Percentiles rank a stretch among this genome's conserved stretches.
Conservation (phyloP, 2,888 invertebrate species). For the Lasioglossum vierecki region DNA sequence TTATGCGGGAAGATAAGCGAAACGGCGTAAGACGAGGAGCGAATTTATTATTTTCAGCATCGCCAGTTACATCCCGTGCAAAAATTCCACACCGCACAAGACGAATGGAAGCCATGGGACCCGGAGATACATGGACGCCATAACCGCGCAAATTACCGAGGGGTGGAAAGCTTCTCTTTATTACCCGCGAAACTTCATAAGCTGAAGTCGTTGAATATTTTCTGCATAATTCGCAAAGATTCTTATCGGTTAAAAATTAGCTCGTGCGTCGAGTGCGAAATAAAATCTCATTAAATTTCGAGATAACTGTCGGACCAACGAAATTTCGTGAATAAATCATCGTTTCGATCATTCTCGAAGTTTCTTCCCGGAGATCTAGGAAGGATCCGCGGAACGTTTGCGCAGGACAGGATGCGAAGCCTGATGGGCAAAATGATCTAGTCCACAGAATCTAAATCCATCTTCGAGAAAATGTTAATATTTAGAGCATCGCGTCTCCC, state of each 20-base stretch:
- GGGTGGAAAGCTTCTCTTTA: conserved; percentile 10
- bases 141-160: conserved; percentile 8
- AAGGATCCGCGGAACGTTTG: background rate
- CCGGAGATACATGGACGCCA: conserved; percentile 2
- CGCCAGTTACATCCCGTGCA: background rate
- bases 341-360: background rate
- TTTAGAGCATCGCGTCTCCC: background rate
- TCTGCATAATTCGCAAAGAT: conserved; percentile 1
- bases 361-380: background rate
- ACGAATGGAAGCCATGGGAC: conserved; percentile 11
- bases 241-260: background rate
- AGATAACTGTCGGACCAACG: background rate
- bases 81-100: background rate
- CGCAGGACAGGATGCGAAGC: background rate
- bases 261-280: background rate
- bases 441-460: background rate
- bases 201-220: background rate
- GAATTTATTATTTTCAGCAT: conserved; percentile 1
- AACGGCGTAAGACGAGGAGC: background rate
- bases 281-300: background rate
- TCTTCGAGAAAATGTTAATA: conserved; percentile 18
- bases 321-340: background rate
- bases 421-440: background rate
- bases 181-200: conserved; percentile 12
- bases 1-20: background rate